Evolutionary conservation across 2,113 vertebrate species (phyloP).

Genomic region (Oryzias melastigma): DNA sequence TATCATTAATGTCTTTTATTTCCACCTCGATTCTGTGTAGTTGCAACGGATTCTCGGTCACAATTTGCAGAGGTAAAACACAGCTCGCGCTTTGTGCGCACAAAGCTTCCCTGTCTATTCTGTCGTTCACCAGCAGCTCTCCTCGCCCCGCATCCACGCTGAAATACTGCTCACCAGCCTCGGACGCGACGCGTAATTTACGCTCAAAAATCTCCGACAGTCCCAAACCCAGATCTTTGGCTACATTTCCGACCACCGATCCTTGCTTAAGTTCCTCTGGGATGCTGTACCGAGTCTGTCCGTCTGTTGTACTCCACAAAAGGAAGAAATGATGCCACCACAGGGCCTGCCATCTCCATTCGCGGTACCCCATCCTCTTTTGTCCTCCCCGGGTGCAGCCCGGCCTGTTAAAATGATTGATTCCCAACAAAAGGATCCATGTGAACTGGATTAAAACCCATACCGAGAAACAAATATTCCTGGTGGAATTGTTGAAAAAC

Average conservation of each 20-base stretch:
- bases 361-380: conserved; percentile 44
- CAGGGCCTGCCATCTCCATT: conserved; percentile 66
- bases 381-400: conserved; percentile 27
- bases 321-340: conserved; percentile 64
- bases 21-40: conserved; percentile 77
- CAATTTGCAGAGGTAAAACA: conserved; percentile 72
- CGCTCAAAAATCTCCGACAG: conserved; percentile 70
- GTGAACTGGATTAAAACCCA: too few relatives aligned
- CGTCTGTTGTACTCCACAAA: conserved; percentile 74
- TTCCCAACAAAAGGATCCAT: neutral
- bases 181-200: conserved; percentile 75
- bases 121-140: conserved; percentile 75
- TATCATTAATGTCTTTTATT: conserved; percentile 81
- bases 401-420: neutral
- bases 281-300: conserved; percentile 75
- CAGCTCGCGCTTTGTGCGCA: conserved; percentile 76
- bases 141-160: conserved; percentile 75
- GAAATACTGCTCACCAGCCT: conserved; percentile 74
- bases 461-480: neutral
- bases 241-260: conserved; percentile 79
- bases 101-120: conserved; percentile 82
- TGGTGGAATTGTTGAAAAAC: neutral
- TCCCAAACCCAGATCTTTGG: conserved; percentile 79
- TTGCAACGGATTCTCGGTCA: conserved; percentile 78
- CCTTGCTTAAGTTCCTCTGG: conserved; percentile 79